phyloP scores from a whole-genome alignment of 2,797 vertebrate genomes.

The Hemitrygon akajei region DNA sequence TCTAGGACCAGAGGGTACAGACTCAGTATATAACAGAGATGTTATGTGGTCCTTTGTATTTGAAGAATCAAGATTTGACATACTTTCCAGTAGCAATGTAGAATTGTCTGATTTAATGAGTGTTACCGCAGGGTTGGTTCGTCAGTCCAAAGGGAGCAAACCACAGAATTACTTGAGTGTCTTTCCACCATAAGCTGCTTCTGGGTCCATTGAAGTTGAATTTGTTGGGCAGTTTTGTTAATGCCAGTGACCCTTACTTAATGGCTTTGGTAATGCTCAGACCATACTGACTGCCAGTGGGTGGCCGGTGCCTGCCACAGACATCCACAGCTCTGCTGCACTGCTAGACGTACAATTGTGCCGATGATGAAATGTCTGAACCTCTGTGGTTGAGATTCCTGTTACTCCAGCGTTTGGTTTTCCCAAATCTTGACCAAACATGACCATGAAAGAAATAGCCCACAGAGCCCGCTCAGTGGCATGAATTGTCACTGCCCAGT shows the following conservation, averaged over 20 bases:
- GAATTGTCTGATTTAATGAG: not conserved
- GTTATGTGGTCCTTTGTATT: not conserved
- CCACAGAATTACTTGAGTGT: not conserved
- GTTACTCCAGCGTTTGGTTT: not conserved
- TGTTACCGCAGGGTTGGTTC: not conserved
- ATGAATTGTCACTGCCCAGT: not conserved
- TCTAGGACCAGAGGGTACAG: no score
- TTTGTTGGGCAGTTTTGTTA: not conserved
- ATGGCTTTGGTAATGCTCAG: not conserved
- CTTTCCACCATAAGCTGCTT: not conserved
- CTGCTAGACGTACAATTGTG: not conserved
- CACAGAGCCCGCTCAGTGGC: not conserved
- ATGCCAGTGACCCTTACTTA: not conserved
- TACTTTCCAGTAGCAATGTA: not conserved
- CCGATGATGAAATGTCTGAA: not conserved
- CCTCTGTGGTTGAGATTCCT: no score
- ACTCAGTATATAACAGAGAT: no score
- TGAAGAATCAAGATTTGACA: not conserved
- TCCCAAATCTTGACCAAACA: not conserved
- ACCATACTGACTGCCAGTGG: not conserved
- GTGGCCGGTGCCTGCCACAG: not conserved
- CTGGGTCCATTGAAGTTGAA: not conserved
- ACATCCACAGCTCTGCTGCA: not conserved
- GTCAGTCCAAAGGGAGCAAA: not conserved
- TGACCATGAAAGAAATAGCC: not conserved